These are phyloP conservation scores for Glyptemys insculpta DNA, from an alignment of 2,797 vertebrate species.

Conservation along the genomic window DNA sequence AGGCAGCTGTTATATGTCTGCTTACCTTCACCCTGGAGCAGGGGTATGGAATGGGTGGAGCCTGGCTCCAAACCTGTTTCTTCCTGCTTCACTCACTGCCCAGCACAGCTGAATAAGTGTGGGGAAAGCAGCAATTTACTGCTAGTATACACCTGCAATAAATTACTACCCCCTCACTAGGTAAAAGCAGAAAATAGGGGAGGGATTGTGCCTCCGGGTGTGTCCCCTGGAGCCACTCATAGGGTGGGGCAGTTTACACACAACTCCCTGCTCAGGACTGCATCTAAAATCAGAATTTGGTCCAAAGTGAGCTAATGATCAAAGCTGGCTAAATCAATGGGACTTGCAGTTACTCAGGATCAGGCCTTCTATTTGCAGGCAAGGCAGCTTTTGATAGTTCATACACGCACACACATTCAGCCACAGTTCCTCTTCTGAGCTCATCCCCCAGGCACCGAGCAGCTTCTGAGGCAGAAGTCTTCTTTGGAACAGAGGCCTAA, in stretches of 20 bases:
- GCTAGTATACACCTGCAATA: background rate
- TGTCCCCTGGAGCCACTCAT: background rate
- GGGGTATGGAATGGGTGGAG: background rate
- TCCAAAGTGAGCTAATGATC: background rate
- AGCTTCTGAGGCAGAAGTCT: constrained; percentile 16
- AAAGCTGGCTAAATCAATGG: background rate
- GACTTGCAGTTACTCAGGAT: background rate
- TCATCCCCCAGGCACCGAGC: background rate
- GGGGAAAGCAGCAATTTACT: background rate
- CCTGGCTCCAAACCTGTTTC: background rate
- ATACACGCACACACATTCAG: background rate
- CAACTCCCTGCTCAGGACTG: background rate
- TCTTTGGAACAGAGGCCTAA: background rate
- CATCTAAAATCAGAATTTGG: background rate
- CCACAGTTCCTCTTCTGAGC: background rate
- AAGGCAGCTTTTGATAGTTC: constrained; percentile 4
- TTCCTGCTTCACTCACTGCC: background rate
- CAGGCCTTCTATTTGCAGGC: background rate
- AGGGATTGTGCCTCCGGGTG: background rate
- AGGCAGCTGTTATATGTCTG: background rate
- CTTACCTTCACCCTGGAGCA: background rate
- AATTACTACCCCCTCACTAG: background rate
- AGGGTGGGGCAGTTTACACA: background rate
- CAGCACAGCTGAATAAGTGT: background rate
- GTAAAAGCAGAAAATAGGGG: background rate